These are phyloP conservation scores for Nematopogon swammerdamellus DNA, from an alignment of 2,888 invertebrate species.

Conservation along the genomic window DNA sequence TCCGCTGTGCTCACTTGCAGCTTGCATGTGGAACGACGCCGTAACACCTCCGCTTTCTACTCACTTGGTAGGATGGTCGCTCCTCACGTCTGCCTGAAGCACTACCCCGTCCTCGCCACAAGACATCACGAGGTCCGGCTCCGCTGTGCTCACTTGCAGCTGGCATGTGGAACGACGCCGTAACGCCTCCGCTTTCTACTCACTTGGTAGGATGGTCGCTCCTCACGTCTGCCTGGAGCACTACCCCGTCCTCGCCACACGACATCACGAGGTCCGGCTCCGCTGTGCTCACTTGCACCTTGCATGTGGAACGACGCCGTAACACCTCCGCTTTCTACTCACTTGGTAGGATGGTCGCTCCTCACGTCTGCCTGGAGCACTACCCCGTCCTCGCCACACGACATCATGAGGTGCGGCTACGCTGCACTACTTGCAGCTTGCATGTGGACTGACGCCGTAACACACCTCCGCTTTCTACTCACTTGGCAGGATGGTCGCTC, in stretches of 20 bases:
- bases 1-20: conserved; percentile 71
- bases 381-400: too few relatives aligned
- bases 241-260: conserved; percentile 85
- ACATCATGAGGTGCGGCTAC: too few relatives aligned
- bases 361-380: too few relatives aligned
- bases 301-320: too few relatives aligned
- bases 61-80: conserved; percentile 62
- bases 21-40: conserved; percentile 80
- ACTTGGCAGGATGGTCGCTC: too few relatives aligned
- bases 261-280: conserved; percentile 66
- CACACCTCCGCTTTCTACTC: too few relatives aligned
- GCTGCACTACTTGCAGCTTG: too few relatives aligned
- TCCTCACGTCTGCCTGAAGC: conserved; percentile 77
- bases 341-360: too few relatives aligned
- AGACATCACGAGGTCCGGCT: conserved; percentile 75
- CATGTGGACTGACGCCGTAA: too few relatives aligned
- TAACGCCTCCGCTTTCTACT: conserved; percentile 58
- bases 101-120: conserved; percentile 88
- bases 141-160: conserved; percentile 70
- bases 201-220: conserved; percentile 63
- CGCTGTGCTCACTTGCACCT: too few relatives aligned
- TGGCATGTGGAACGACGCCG: conserved; percentile 82
- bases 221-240: conserved; percentile 80
- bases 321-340: too few relatives aligned
- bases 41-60: conserved; percentile 62